Evolutionary conservation across 2,797 vertebrate species (phyloP), one percentile per base, ranked within the genome.

Genomic region (Intellagama lesueurii): DNA sequence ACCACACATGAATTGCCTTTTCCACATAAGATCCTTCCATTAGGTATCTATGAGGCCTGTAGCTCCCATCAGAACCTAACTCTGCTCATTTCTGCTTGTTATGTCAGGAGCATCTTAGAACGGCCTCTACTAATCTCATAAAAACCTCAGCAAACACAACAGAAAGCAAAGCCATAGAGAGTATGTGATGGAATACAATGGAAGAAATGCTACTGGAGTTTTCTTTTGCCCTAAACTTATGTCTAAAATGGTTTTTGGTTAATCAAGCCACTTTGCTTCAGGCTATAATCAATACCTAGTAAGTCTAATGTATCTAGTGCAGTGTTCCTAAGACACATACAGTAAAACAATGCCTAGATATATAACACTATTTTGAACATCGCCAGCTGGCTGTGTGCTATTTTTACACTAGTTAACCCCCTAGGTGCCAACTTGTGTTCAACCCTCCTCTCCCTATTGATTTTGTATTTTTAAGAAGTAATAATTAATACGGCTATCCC

Each of bases 231-330:
- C 47, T 84, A 84, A 73, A 56, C 70, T 40, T 26, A 52, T 19
- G 72, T 84, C 47, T 84, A 47, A 84, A 72, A 72, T 47, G 44
- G n/a, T 64, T 44, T 72, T 70, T 52, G 72, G 69, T 84, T 83
- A 70, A 83, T 68, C 66, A 28, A 83, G 28, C 12, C 7, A 47
- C 32, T 22, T 85, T 75, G 69, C 49, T 22, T 49, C 24, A 19
- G 69, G 83, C 49, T 60, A 72, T 56, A 30, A 85, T 85, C 83
- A 85, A 85, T 73, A 44, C 47, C 70, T 56, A 49, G 47, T 32
- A 73, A 32, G 32, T 84, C 69, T 73, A 84, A 56, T 56, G 83
- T 68, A 73, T 84, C 69, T 22, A 73, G n/a, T 35, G 70, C 70
- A 75, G 32, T 75, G 70, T 52, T 68, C n/a, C 32, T 32, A 7